These are phyloP conservation scores for Azorinus chamasolen DNA, from an alignment of 2,888 invertebrate genomes.

Conservation along the genomic window DNA sequence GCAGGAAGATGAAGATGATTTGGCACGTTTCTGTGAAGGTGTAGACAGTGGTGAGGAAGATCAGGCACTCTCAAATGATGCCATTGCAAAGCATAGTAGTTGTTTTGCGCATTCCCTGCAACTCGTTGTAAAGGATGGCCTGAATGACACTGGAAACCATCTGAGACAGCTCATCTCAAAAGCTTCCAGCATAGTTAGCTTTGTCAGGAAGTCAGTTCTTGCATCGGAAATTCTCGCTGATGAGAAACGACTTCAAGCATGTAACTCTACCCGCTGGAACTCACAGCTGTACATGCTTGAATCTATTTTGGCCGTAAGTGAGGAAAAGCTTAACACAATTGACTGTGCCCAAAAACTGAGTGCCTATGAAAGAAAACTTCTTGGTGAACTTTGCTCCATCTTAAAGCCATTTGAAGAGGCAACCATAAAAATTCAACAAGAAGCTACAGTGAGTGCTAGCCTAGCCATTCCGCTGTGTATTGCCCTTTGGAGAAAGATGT, in stretches of 20 bases:
- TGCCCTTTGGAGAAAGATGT: constrained; percentile 14
- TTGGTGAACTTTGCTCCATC: constrained; percentile 8
- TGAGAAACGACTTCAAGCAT: constrained; percentile 38
- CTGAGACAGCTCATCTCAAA: constrained; percentile 31
- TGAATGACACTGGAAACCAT: constrained; percentile 13
- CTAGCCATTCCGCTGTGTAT: constrained; percentile 26
- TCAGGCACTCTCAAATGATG: not conserved
- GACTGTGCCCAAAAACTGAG: not conserved
- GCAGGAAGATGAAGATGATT: constrained; percentile 3
- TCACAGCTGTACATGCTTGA: constrained; percentile 46
- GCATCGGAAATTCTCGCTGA: constrained; percentile 44
- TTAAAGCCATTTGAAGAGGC: constrained; percentile 18
- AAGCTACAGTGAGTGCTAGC: constrained; percentile 4
- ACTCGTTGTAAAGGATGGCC: constrained; percentile 15
- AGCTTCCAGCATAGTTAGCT: constrained; percentile 34
- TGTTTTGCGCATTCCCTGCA: constrained; percentile 24
- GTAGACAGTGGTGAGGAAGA: not conserved
- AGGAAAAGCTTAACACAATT: constrained; percentile 1
- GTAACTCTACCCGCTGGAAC: constrained; percentile 50
- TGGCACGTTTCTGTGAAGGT: not conserved
- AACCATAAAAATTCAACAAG: constrained; percentile 5
- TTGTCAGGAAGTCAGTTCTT: constrained; percentile 38
- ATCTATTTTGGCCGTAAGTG: constrained; percentile 15
- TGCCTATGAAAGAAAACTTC: constrained; percentile 8
- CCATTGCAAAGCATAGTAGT: constrained; percentile 13